Percentiles rank a stretch among this genome's conserved stretches.
These are phyloP conservation scores for Endomychus coccineus DNA, from an alignment of 2,888 invertebrate species.

Conservation along the genomic window DNA sequence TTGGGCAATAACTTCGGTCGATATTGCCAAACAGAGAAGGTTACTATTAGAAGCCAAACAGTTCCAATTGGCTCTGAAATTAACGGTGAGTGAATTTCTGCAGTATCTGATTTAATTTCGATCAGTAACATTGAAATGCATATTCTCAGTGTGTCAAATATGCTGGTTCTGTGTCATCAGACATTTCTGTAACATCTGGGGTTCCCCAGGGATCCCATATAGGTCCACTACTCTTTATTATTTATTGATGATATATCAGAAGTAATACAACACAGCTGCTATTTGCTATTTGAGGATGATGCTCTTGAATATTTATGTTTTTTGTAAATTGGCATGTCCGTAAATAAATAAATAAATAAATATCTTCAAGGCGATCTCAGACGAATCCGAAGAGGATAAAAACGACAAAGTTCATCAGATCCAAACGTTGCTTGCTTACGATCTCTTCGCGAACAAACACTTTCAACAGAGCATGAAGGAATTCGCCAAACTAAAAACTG, in stretches of 20 bases:
- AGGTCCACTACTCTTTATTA: too few species aligned
- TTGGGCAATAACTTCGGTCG: conserved; percentile 78
- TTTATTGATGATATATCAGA: too few species aligned
- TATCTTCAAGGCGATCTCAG: conserved; percentile 65
- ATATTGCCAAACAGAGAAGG: conserved; percentile 76
- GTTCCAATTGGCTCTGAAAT: conserved; percentile 85
- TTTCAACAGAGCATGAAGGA: conserved; percentile 88
- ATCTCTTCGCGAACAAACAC: conserved; percentile 81
- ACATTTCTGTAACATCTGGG: too few species aligned
- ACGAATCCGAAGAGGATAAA: conserved; percentile 74
- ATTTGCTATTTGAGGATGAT: too few species aligned
- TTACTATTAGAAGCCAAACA: conserved; percentile 81
- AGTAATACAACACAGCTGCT: too few species aligned
- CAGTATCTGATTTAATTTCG: too few species aligned
- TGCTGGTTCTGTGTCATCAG: neutral
- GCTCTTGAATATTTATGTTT: too few species aligned
- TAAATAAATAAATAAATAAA: too few species aligned
- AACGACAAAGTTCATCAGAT: conserved; percentile 77
- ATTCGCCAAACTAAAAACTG: conserved; percentile 82
- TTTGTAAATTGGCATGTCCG: too few species aligned
- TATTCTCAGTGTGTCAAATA: too few species aligned
- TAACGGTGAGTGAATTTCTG: conserved; percentile 65
- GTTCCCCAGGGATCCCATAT: too few species aligned
- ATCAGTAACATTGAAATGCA: too few species aligned
- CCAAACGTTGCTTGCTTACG: conserved; percentile 82